Evolutionary conservation across 2,888 invertebrate genomes (phyloP), one percentile per base, ranked within the genome.

Genomic region (Brachyopa scutellaris): DNA sequence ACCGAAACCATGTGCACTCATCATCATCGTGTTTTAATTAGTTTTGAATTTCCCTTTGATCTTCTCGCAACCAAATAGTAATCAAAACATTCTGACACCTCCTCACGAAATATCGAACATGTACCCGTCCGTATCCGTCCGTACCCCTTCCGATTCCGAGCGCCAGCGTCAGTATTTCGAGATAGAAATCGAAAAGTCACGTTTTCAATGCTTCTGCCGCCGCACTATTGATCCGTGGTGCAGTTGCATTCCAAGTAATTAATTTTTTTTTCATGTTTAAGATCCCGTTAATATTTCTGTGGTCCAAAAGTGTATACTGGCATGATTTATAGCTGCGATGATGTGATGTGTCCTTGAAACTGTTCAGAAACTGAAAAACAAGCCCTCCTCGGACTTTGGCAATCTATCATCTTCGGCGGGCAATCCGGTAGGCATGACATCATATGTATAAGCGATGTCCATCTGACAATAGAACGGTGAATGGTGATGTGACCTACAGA

Each of bases 81-180:
- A 80, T 74, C 80, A 80, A 80, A 80, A 74, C 64, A 80, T 80
- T 80, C 64, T 74, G 74, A 80, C 74, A 80, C 74, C 64, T 74
- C 55, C 61, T 33, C 55, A 59, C 61, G 57, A 62, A 67, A 51
- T 74, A 80, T 80, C 62, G 80, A 80, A 80, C 73, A 73, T 73
- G 61, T 45, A 66, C n/a, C 53, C 53, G 3, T 26, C 26, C 26
- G 29, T 17, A 15, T n/a, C n/a, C n/a, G n/a, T n/a, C n/a, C n/a
- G 29, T 1, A 0, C 8, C 26, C 26, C 19, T 1, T 7, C 4
- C 15, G 1, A 3, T 1, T 2, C 11, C 7, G 9, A 9, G 23
- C 51, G 29, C 8, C 66, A 5, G 23, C 15, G 26, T 40, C 3
- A 1, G 7, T 6, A 23, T 19, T 45, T 49, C 59, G 42, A 45